phyloP scores from a whole-genome alignment of 2,888 invertebrate genomes.

The Plagiodera versicolora region DNA sequence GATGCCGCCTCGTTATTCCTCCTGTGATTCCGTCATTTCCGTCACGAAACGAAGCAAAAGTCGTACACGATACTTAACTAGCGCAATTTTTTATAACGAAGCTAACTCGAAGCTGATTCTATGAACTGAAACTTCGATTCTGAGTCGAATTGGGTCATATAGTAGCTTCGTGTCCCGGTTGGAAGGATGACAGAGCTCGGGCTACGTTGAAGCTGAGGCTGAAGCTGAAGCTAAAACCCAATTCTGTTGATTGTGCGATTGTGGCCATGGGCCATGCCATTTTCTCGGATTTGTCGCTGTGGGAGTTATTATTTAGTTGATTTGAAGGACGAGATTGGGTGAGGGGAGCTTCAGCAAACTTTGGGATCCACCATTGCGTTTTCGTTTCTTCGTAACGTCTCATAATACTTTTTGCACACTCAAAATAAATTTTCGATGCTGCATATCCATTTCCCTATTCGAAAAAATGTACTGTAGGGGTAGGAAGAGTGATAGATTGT shows the following conservation, averaged over 20 bases:
- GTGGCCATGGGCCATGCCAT: slow-evolving; percentile 4
- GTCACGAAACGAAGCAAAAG: not conserved
- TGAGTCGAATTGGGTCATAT: slow-evolving; percentile 20
- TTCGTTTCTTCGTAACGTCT: too few relatives aligned
- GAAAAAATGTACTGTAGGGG: too few relatives aligned
- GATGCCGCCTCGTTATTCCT: not conserved
- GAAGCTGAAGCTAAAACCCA: not conserved
- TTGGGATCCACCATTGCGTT: not conserved
- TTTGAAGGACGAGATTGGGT: not conserved
- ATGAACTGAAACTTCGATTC: slow-evolving; percentile 11
- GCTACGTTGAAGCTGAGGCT: slow-evolving; percentile 4
- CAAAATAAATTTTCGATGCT: too few relatives aligned
- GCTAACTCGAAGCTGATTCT: slow-evolving; percentile 14
- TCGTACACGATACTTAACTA: slow-evolving; percentile 3
- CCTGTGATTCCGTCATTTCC: not conserved
- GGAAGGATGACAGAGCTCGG: not conserved
- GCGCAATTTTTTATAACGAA: slow-evolving; percentile 15
- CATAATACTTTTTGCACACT: too few relatives aligned
- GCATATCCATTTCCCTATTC: too few relatives aligned
- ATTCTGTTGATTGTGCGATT: slow-evolving; percentile 19
- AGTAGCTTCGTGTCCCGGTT: slow-evolving; percentile 6
- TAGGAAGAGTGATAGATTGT: too few relatives aligned
- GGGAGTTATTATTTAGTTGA: not conserved
- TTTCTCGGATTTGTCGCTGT: not conserved
- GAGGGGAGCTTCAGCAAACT: not conserved